phyloP scores from a whole-genome alignment of 2,888 invertebrate genomes.

The Pogonocherus hispidulus region DNA sequence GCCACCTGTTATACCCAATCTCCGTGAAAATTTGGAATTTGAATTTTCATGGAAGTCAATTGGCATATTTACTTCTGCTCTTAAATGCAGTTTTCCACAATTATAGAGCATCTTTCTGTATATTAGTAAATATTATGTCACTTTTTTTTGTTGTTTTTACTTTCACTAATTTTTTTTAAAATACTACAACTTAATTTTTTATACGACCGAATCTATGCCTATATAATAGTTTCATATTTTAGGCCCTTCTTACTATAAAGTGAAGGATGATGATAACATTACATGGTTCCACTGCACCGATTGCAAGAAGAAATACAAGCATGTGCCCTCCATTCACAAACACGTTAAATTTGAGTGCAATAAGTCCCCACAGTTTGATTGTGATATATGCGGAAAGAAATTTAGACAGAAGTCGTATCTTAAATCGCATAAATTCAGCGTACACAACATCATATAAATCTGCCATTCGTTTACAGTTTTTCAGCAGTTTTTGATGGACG shows the following conservation, averaged over 20 bases:
- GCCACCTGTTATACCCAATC: too few species aligned
- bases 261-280: conserved; percentile 28
- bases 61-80: too few species aligned
- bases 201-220: too few species aligned
- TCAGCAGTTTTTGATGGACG: too few species aligned
- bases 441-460: conserved; percentile 31
- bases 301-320: conserved; percentile 46
- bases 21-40: too few species aligned
- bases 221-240: too few species aligned
- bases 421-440: conserved; percentile 43
- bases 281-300: conserved; percentile 39
- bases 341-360: conserved; percentile 57
- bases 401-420: conserved; percentile 52
- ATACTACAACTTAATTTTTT: too few species aligned
- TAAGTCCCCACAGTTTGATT: conserved; percentile 50
- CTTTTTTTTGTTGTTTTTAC: not conserved
- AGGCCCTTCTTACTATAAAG: conserved; percentile 16
- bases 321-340: conserved; percentile 44
- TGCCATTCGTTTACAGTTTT: too few species aligned
- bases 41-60: too few species aligned
- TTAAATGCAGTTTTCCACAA: too few species aligned
- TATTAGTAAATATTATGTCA: too few species aligned
- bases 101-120: too few species aligned
- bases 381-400: conserved; percentile 47
- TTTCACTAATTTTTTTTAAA: not conserved